Evolutionary conservation across 2,797 vertebrate genomes (phyloP), one percentile per base, ranked within the genome.

Genomic region (Mastacembelus armatus): DNA sequence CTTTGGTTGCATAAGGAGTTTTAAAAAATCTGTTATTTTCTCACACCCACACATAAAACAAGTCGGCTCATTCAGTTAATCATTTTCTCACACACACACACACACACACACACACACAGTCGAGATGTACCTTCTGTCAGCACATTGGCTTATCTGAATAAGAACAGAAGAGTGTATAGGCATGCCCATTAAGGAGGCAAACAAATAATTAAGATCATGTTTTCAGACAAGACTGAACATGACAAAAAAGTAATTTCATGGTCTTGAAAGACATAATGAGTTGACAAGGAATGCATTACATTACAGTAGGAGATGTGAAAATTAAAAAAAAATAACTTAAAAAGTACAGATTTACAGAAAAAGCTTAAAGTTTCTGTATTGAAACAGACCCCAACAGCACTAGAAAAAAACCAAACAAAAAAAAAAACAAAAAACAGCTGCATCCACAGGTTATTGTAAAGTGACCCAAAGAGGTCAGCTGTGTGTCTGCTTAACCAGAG

Each of bases 241-340:
- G 69, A 85, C 40, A 55, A 85, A 89, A 66, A 86, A 85, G 66
- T 85, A 39, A 81, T 91, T 87, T 91, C 80, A 88, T 71, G 75
- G 88, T 85, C 67, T 86, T 85, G 57, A 89, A 75, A 83, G 80
- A 85, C 72, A 56, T 51, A 70, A 88, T 89, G 80, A 80, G 85
- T 64, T 80, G 81, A 91, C 68, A 85, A 88, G 91, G 91, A 93
- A 93, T 93, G 92, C 88, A 88, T 92, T 87, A 89, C 86, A 87
- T 91, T 89, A 89, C 90, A 87, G 87, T 84, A 58, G 84, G 78
- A 69, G 77, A 71, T 66, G 66, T 74, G 65, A 83, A 86, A 82
- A 78, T 58, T n/a, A n/a, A n/a, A n/a, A 78, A 60, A 60, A 84
- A 86, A 82, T 48, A 71, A 81, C 70, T 74, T 80, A 75, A 82